Base-by-base conservation (phyloP, 2,888 invertebrate species). In the Sialis lutaria region DNA sequence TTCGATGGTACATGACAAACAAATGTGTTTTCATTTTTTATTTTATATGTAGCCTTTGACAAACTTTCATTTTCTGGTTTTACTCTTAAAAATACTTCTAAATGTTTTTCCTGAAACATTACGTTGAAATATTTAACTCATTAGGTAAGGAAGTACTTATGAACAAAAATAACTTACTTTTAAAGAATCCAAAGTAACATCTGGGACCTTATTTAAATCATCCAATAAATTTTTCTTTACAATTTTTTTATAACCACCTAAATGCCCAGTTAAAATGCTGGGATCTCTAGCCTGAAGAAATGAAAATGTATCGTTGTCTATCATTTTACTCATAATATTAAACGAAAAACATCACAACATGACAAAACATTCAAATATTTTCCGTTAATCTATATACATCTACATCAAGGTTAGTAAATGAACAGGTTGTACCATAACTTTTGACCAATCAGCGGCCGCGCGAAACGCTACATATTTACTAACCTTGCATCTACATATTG, bases 1-100 rank as follows among this genome's bases (percentile, higher is more conserved):
- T 50, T 53, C 44, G 53, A 50, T 1, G 57, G 56, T 12, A 56
- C 43, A 44, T 51, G 52, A 42, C 55, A 58, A 30, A 51, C 41
- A 6, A 58, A 43, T 0, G 51, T 53, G 12, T 53, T 43, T 7
- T 48, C 50, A 31, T 55, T 50, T n/a, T 32, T 10, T 6, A 59
- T 50, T 47, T 54, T 48, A 44, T 60, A 60, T 9, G 56, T 33
- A 39, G 52, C 49, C 6, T 50, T 40, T 42, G 44, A 48, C 10
- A 39, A 32, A 40, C 39, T 12, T 22, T 53, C 33, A 22, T 48
- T 40, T 30, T 40, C 37, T 34, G 51, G 47, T 44, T 53, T 53
- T 33, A 53, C 46, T 39, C 53, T 45, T 35, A 53, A 46, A 48
- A 50, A 50, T 4, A 53, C 51, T 48, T 51, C 42, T 33, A 51